These are phyloP conservation scores for Mesorhabditis spiculigera DNA, from an alignment of 2,888 invertebrate species.

Conservation along the genomic window DNA sequence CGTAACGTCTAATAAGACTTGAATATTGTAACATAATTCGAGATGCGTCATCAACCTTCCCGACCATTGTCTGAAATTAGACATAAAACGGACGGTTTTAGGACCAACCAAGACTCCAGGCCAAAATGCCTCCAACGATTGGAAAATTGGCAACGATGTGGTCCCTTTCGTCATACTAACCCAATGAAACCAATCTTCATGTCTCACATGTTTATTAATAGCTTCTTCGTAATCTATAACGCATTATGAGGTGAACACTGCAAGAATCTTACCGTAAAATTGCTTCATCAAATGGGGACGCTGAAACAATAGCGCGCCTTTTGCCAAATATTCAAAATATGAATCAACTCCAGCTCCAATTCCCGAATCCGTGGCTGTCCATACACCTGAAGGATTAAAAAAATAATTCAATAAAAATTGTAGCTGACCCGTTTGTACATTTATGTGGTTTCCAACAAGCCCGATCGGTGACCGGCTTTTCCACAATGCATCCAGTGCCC, in stretches of 20 bases:
- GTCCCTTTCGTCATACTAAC: slow-evolving; percentile 83
- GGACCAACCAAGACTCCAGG: slow-evolving; percentile 76
- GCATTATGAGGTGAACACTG: background rate
- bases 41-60: slow-evolving; percentile 85
- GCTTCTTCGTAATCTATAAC: slow-evolving; percentile 61
- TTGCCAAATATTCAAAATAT: slow-evolving; percentile 94
- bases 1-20: slow-evolving; percentile 92
- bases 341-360: slow-evolving; percentile 75
- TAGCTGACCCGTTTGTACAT: slow-evolving; percentile 76
- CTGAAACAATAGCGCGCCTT: slow-evolving; percentile 86
- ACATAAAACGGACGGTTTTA: background rate
- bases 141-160: slow-evolving; percentile 93
- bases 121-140: slow-evolving; percentile 96
- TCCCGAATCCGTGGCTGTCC: slow-evolving; percentile 97
- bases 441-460: slow-evolving; percentile 85
- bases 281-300: slow-evolving; percentile 84
- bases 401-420: background rate
- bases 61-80: slow-evolving; percentile 64
- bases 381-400: slow-evolving; percentile 60
- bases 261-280: slow-evolving; percentile 69
- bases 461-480: slow-evolving; percentile 73
- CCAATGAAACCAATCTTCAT: slow-evolving; percentile 98
- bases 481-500: slow-evolving; percentile 84
- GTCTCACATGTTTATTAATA: slow-evolving; percentile 69
- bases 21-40: slow-evolving; percentile 84